Base-by-base conservation (phyloP, 1,140 invertebrate genomes). In the Diachasmimorpha longicaudata region DNA sequence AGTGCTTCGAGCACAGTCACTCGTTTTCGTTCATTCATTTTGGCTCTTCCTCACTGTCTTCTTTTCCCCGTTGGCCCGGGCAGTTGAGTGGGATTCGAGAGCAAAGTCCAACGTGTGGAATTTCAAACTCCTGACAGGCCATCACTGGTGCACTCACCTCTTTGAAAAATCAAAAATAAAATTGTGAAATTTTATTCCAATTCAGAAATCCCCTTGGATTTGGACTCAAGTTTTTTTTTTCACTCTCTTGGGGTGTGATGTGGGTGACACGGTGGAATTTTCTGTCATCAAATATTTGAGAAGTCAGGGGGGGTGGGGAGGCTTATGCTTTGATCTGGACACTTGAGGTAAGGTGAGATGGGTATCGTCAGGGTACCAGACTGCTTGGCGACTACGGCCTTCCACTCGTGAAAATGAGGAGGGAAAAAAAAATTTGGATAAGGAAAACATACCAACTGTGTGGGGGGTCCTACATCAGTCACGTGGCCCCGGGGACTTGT, bases 21-120 rank as follows among this genome's bases (percentile, higher is more conserved):
- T 70, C 68, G 48, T 58, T 70, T 75, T 70, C 67, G 37, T 63
- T 75, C 67, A 75, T 75, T 75, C 74, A 75, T 75, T 70, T 55
- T 44, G 42, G 44, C 37, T 42, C 48, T 69, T 72, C 36, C 68
- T 75, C 72, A 23, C 37, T 42, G 25, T 4, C 8, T 21, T 73
- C 14, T 23, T 37, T 42, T 52, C 46, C 14, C 19, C 21, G 31
- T 39, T 46, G 36, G 4, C 55, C 71, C 10, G 39, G 6, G 63
- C 67, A 68, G 25, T 74, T 63, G 67, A 74, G 74, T 75, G 74
- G 48, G 68, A 70, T 70, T 75, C 11, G 37, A 75, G 63, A 75
- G 74, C 42, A 75, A 58, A 70, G 48, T 70, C 31, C 46, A 39
- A 39, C 48, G 67, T 70, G 48, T 70, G 46, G 74, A 75, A 75